Percentiles rank a stretch among this genome's conserved stretches.
These are phyloP conservation scores for Linurgus olivaceus DNA, from an alignment of 2,797 vertebrate genomes.

Conservation along the genomic window DNA sequence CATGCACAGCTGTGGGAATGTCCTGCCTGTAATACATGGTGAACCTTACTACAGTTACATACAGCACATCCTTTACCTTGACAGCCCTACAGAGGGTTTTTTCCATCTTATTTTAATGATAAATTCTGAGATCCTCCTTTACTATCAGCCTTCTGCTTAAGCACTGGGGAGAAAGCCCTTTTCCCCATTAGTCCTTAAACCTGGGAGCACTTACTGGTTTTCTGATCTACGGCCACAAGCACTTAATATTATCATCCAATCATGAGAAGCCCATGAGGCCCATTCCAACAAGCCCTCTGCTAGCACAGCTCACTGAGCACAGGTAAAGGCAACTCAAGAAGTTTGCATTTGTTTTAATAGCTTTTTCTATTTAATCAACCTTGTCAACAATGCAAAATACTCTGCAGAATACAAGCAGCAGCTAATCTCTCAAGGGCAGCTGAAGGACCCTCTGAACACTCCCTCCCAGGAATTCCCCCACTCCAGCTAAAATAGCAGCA, in stretches of 20 bases:
- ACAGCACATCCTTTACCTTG: background rate
- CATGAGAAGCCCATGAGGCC: background rate
- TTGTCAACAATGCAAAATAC: background rate
- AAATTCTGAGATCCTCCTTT: background rate
- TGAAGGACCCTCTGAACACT: background rate
- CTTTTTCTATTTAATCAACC: background rate
- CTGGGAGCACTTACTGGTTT: background rate
- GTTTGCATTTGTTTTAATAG: background rate
- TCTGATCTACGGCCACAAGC: background rate
- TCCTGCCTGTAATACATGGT: background rate
- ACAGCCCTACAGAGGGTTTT: background rate
- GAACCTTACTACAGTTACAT: background rate
- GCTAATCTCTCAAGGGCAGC: background rate
- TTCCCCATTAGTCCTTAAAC: background rate
- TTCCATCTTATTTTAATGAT: background rate
- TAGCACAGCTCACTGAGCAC: background rate
- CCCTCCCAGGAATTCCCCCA: background rate
- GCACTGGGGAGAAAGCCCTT: background rate
- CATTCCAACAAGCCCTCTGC: background rate
- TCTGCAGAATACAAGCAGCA: background rate
- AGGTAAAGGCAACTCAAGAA: background rate
- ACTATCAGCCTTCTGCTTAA: background rate
- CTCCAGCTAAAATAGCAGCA: background rate
- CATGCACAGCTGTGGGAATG: fast-evolving
- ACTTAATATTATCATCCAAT: background rate